phyloP scores from a whole-genome alignment of 1,140 invertebrate genomes.

The Procambarus virginalis region DNA sequence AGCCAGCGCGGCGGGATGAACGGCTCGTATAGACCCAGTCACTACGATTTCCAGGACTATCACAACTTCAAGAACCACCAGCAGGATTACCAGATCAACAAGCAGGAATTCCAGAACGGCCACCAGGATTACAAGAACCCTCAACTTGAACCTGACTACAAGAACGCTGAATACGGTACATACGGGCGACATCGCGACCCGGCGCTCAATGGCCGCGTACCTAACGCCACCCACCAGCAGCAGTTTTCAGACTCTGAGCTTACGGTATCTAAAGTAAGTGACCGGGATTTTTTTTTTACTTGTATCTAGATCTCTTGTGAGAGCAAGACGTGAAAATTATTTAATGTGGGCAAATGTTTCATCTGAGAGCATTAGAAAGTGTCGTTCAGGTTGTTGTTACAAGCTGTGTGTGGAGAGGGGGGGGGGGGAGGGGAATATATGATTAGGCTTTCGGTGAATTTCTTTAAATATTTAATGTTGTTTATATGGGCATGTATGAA shows the following conservation, averaged over 20 bases:
- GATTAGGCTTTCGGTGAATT: not conserved
- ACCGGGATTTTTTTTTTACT: not conserved
- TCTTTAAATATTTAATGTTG: not conserved
- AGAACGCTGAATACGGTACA: slow-evolving; percentile 40
- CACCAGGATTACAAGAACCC: slow-evolving; percentile 58
- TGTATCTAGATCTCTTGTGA: not conserved
- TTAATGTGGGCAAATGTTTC: not conserved
- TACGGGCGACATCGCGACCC: slow-evolving; percentile 47
- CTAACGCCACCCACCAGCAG: slow-evolving; percentile 33
- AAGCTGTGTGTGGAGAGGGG: no score
- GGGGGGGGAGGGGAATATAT: not conserved
- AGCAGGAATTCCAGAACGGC: slow-evolving; percentile 31
- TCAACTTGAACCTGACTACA: slow-evolving; percentile 41
- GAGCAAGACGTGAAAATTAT: not conserved
- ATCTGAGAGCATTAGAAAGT: not conserved
- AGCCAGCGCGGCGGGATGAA: slow-evolving; percentile 23
- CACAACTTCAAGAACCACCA: slow-evolving; percentile 64
- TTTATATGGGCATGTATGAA: not conserved
- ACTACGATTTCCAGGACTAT: slow-evolving; percentile 64
- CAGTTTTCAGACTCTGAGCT: slow-evolving; percentile 58
- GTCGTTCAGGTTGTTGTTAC: not conserved
- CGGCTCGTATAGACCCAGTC: slow-evolving; percentile 24
- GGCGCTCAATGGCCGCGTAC: slow-evolving; percentile 31
- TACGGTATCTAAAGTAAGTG: slow-evolving; percentile 59
- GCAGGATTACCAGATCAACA: slow-evolving; percentile 50